Evolutionary conservation across 2,113 vertebrate species (phyloP).

Genomic region (Cyrtonyx montezumae): DNA sequence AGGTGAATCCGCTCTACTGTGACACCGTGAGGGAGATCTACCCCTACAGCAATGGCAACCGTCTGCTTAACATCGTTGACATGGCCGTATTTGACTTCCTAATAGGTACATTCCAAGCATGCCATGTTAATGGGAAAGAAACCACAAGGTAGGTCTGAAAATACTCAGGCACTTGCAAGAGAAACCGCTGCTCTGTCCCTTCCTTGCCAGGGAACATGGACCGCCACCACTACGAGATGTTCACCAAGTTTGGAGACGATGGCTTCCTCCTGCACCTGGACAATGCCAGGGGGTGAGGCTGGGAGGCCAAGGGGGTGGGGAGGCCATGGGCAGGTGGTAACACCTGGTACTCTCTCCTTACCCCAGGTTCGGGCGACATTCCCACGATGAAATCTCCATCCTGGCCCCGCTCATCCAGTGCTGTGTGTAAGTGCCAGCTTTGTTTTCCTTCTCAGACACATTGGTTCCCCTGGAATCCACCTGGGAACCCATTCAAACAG

Average conservation of each 20-base stretch:
- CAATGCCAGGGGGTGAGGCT: conserved; percentile 93
- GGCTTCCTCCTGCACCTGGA: conserved; percentile 94
- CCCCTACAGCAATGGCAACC: conserved; percentile 87
- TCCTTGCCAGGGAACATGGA: conserved; percentile 92
- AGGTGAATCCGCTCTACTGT: conserved; percentile 92
- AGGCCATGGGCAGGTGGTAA: not conserved
- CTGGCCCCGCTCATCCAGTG: conserved; percentile 93
- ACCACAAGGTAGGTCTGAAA: accelerated
- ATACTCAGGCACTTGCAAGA: not conserved
- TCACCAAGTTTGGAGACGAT: conserved; percentile 94
- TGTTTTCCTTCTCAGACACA: not conserved
- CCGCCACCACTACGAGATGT: conserved; percentile 96
- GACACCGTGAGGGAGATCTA: conserved; percentile 85
- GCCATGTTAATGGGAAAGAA: not conserved
- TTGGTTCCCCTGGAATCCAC: not conserved
- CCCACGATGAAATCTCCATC: conserved; percentile 91
- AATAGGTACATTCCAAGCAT: conserved; percentile 78
- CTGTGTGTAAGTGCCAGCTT: conserved; percentile 86
- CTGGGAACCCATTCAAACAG: not conserved
- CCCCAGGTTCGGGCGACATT: conserved; percentile 90
- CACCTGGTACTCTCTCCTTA: not conserved
- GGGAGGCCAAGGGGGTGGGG: accelerated
- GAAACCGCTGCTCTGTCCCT: not conserved
- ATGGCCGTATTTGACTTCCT: conserved; percentile 98
- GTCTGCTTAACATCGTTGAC: conserved; percentile 94